phyloP scores from a whole-genome alignment of 2,797 vertebrate genomes.

The Cirrhinus molitorella region DNA sequence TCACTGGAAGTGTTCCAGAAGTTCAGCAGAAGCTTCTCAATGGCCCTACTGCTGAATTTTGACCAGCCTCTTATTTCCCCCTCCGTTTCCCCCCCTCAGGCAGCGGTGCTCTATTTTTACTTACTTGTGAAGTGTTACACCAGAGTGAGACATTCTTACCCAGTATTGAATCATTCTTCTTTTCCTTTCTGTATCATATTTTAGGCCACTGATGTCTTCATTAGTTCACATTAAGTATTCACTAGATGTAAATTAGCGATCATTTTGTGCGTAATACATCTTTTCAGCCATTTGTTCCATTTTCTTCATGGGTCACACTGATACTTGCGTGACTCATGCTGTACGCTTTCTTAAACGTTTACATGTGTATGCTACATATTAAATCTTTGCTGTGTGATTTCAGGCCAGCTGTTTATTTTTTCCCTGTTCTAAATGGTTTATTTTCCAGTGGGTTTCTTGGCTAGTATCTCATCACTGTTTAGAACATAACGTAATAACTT shows the following conservation, averaged over 20 bases:
- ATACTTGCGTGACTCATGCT: neutral
- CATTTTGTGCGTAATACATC: slow-evolving; percentile 6
- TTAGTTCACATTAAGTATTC: slow-evolving; percentile 37
- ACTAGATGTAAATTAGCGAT: slow-evolving; percentile 20
- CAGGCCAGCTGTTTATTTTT: slow-evolving; percentile 6
- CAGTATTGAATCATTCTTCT: slow-evolving; percentile 1
- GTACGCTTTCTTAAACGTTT: neutral
- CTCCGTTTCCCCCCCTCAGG: neutral
- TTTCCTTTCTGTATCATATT: slow-evolving; percentile 14
- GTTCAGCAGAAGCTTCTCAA: neutral
- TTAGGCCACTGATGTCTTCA: slow-evolving; percentile 27
- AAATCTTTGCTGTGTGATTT: slow-evolving; percentile 19
- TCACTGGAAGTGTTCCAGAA: neutral
- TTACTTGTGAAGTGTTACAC: neutral
- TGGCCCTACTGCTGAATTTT: neutral
- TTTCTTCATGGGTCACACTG: slow-evolving; percentile 6
- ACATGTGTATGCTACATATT: neutral
- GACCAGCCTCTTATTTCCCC: neutral
- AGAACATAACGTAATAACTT: slow-evolving; percentile 2
- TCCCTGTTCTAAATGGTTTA: neutral
- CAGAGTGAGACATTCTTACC: neutral
- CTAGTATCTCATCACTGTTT: neutral
- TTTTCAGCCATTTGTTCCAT: neutral
- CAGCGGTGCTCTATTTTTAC: slow-evolving; percentile 7
- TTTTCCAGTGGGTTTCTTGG: slow-evolving; percentile 21